Evolutionary conservation across 2,888 invertebrate species (phyloP).

Genomic region (Pediacus dermestoides): DNA sequence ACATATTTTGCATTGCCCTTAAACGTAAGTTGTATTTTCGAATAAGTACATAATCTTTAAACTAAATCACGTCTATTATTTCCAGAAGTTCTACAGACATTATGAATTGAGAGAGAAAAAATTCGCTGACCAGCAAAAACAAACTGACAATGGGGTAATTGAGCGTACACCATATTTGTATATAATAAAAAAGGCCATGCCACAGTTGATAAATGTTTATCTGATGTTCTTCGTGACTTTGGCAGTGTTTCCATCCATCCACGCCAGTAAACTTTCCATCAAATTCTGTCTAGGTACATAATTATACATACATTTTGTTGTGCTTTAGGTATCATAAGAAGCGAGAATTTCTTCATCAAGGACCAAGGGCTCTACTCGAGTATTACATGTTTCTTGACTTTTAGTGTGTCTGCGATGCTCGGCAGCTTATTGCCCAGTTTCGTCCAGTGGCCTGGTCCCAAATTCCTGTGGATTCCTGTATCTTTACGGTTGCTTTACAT

Average conservation of each 20-base stretch:
- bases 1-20: slow-evolving; percentile 93
- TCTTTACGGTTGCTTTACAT: slow-evolving; percentile 72
- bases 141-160: slow-evolving; percentile 42
- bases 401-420: slow-evolving; percentile 89
- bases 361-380: slow-evolving; percentile 62
- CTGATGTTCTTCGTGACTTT: slow-evolving; percentile 90
- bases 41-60: slow-evolving; percentile 6
- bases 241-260: slow-evolving; percentile 83
- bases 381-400: slow-evolving; percentile 87
- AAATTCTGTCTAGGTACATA: no score
- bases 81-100: slow-evolving; percentile 81
- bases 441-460: slow-evolving; percentile 78
- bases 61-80: slow-evolving; percentile 26
- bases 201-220: slow-evolving; percentile 89
- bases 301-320: no score
- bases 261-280: no score
- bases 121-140: slow-evolving; percentile 54
- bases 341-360: slow-evolving; percentile 53
- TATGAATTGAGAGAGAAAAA: slow-evolving; percentile 70
- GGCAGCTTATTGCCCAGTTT: slow-evolving; percentile 84
- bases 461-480: slow-evolving; percentile 70
- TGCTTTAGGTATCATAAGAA: no score
- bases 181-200: slow-evolving; percentile 69
- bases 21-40: slow-evolving; percentile 66
- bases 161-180: slow-evolving; percentile 61